A percentile compares a stretch with the other conserved stretches of the same genome.
Evolutionary conservation across 2,888 invertebrate species (phyloP).

Genomic region (Saturnia japonica): DNA sequence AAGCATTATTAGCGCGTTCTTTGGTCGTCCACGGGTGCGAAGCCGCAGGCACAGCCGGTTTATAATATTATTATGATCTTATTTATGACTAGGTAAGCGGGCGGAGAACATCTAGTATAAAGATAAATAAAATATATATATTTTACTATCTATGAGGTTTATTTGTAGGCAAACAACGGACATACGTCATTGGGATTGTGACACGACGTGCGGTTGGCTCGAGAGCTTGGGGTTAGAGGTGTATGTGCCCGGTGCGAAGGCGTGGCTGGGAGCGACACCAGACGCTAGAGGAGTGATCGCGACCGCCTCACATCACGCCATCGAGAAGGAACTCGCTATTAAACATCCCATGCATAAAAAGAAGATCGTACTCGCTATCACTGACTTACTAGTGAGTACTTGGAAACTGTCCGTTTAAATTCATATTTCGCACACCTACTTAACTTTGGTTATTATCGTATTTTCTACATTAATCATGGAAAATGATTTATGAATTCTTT

Average conservation of each 20-base stretch:
- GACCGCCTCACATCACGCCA: slow-evolving; percentile 88
- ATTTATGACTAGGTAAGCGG: too few relatives aligned
- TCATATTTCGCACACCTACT: neutral
- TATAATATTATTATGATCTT: too few relatives aligned
- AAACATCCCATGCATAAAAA: slow-evolving; percentile 95
- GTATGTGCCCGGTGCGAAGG: slow-evolving; percentile 89
- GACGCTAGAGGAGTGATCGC: slow-evolving; percentile 83
- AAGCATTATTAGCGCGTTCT: too few relatives aligned
- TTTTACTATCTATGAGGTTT: neutral
- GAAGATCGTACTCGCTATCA: slow-evolving; percentile 90
- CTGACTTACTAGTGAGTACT: slow-evolving; percentile 80
- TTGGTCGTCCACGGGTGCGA: too few relatives aligned
- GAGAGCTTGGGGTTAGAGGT: slow-evolving; percentile 88
- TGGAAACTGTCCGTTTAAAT: neutral
- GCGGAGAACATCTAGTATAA: neutral
- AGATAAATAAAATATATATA: neutral
- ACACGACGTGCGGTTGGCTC: slow-evolving; percentile 92
- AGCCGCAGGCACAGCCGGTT: too few relatives aligned
- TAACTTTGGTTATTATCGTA: too few relatives aligned
- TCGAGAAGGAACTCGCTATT: slow-evolving; percentile 94
- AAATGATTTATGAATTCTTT: too few relatives aligned
- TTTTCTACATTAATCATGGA: too few relatives aligned
- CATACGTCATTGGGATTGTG: slow-evolving; percentile 90
- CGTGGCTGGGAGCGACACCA: slow-evolving; percentile 90
- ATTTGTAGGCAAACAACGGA: slow-evolving; percentile 84